Evolutionary conservation across 2,113 vertebrate genomes (phyloP).

Genomic region (Bubo bubo): DNA sequence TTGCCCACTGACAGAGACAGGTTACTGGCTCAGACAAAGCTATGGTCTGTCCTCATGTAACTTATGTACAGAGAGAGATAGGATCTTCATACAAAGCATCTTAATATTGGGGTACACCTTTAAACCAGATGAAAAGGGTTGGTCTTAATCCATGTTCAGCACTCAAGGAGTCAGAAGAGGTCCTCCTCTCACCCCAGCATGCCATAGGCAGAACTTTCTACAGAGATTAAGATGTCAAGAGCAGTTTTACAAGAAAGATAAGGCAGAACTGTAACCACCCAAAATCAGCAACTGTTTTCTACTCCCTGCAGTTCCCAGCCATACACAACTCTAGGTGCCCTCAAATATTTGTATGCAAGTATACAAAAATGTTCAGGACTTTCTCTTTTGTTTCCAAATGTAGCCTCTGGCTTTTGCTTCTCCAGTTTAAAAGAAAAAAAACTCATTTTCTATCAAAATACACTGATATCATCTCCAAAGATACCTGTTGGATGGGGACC

Average conservation of each 20-base stretch:
- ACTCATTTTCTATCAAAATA: background rate
- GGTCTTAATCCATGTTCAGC: background rate
- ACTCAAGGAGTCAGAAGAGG: background rate
- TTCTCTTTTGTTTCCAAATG: background rate
- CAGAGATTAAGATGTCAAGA: background rate
- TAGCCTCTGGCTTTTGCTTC: background rate
- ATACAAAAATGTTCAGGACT: background rate
- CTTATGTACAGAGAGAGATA: background rate
- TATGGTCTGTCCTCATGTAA: background rate
- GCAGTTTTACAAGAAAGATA: background rate
- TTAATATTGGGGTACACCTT: background rate
- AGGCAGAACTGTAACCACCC: background rate
- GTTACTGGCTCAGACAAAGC: background rate
- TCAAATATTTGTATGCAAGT: background rate
- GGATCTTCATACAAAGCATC: background rate
- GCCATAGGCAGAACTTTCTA: background rate
- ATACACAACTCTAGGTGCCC: background rate
- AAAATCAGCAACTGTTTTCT: background rate
- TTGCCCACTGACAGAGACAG: background rate
- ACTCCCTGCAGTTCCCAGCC: background rate
- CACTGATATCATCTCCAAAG: background rate
- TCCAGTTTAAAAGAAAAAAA: background rate
- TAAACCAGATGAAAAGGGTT: background rate
- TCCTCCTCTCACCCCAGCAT: background rate
- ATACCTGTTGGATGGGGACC: background rate